phyloP scores from a whole-genome alignment of 92 coral and sea anemone species.

The Porites cylindrica region DNA sequence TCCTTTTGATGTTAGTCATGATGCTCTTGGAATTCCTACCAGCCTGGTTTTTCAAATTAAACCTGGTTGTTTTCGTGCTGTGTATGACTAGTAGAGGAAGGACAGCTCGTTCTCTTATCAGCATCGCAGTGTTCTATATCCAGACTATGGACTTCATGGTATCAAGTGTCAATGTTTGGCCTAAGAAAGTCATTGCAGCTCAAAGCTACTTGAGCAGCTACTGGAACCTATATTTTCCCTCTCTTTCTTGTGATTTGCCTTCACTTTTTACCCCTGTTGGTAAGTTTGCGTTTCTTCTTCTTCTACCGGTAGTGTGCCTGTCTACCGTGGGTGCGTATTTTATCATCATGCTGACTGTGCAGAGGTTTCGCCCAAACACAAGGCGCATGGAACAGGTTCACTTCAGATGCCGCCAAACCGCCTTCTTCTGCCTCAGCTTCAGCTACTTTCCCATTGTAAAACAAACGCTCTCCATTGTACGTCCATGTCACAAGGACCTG shows the following conservation, averaged over 20 bases:
- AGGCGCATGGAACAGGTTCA: conserved; percentile 29
- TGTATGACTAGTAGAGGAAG: conserved; percentile 62
- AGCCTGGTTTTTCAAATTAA: conserved; percentile 63
- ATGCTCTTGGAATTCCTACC: conserved; percentile 64
- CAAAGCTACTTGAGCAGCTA: conserved; percentile 76
- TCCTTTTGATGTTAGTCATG: conserved; percentile 49
- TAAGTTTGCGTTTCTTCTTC: conserved; percentile 54
- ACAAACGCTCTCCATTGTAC: conserved; percentile 56
- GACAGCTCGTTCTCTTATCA: conserved; percentile 48
- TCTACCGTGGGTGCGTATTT: conserved; percentile 34
- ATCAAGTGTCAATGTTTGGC: conserved; percentile 74
- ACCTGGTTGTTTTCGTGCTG: conserved; percentile 59
- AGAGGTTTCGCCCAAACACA: conserved; percentile 24
- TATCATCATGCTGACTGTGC: conserved; percentile 11
- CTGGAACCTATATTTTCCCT: conserved; percentile 70
- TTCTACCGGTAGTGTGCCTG: conserved; percentile 62
- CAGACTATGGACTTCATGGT: conserved; percentile 81
- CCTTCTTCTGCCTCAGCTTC: conserved; percentile 64
- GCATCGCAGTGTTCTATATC: conserved; percentile 74
- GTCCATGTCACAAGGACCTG: conserved; percentile 62
- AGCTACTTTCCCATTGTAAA: conserved; percentile 81
- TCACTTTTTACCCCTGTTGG: conserved; percentile 66
- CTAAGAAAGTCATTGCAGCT: conserved; percentile 42
- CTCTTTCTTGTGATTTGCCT: conserved; percentile 73
- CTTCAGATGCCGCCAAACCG: conserved; percentile 57